Evolutionary conservation across 2,888 invertebrate genomes (phyloP), one percentile per base, ranked within the genome.

Genomic region (Lepetodrilus schrolli): DNA sequence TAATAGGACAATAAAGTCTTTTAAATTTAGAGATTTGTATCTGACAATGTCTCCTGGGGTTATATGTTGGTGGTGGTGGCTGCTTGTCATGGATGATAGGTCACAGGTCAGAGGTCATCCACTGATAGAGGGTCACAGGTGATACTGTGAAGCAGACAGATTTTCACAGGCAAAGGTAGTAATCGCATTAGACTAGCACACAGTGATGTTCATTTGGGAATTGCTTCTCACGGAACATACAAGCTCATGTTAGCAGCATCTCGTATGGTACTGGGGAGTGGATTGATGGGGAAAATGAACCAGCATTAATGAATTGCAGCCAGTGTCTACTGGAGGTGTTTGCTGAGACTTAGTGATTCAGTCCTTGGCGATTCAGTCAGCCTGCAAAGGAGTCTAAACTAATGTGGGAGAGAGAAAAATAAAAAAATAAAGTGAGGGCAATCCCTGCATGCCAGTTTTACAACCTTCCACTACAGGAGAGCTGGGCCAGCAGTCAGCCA

Each of bases 21-120:
- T 17, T 58, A 30, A 58, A 17, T 17, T 30, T 26, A 13, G 34
- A 34, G 58, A 58, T 58, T 58, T 58, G 58, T 58, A 58, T 34
- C 58, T 58, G 58, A 30, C n/a, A 34, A 43, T 17, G 43, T 17
- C 13, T 43, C 2, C n/a, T n/a, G n/a, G n/a, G n/a, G n/a, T n/a
- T n/a, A n/a, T n/a, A n/a, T n/a, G n/a, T n/a, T n/a, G n/a, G n/a
- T n/a, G n/a, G n/a, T n/a, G n/a, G n/a, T n/a, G n/a, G n/a, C n/a
- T n/a, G n/a, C n/a, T n/a, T n/a, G n/a, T n/a, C 43, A 43, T 43
- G 43, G 30, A 30, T 8, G 58, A n/a, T 13, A 30, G 58, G 58
- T 58, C 58, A 58, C n/a, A 30, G 58, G 30, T 58, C 34, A 34
- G 58, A 58, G 58, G 58, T 58, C 58, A 58, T 17, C 58, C 17